Evolutionary conservation across 2,888 invertebrate genomes (phyloP).

Genomic region (Alloplasta piceator): DNA sequence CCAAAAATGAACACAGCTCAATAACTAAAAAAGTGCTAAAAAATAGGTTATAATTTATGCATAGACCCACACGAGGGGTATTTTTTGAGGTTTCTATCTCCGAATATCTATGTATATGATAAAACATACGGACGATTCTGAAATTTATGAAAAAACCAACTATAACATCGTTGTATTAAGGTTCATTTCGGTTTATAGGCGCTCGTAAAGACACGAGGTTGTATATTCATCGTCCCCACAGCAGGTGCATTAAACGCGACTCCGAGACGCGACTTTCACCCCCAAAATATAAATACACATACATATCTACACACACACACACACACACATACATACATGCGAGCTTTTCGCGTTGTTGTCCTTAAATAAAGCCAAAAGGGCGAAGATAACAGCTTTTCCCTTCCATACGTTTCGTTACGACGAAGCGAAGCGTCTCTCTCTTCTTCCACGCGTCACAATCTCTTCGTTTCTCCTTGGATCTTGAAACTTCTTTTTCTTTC

Average conservation of each 20-base stretch:
- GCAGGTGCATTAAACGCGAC: constrained; percentile 75
- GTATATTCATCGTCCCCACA: constrained; percentile 69
- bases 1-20: too few relatives aligned
- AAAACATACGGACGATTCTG: constrained; percentile 50
- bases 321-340: background rate
- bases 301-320: constrained; percentile 6
- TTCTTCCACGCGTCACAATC: constrained; percentile 39
- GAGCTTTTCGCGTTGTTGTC: constrained; percentile 57
- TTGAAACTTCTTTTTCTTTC: constrained; percentile 37
- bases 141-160: constrained; percentile 78
- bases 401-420: background rate
- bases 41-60: background rate
- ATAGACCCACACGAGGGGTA: background rate
- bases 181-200: constrained; percentile 77
- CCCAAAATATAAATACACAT: background rate
- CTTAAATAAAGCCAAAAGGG: constrained; percentile 72
- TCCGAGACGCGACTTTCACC: constrained; percentile 48
- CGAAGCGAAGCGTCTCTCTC: background rate
- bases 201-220: constrained; percentile 73
- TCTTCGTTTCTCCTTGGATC: constrained; percentile 16
- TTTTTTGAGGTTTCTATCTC: constrained; percentile 5
- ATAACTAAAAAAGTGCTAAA: too few relatives aligned
- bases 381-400: constrained; percentile 64
- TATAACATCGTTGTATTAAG: constrained; percentile 79
- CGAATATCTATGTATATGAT: constrained; percentile 1